Evolutionary conservation across 1,140 invertebrate genomes (phyloP).

Genomic region (Tetramorium simillimum): DNA sequence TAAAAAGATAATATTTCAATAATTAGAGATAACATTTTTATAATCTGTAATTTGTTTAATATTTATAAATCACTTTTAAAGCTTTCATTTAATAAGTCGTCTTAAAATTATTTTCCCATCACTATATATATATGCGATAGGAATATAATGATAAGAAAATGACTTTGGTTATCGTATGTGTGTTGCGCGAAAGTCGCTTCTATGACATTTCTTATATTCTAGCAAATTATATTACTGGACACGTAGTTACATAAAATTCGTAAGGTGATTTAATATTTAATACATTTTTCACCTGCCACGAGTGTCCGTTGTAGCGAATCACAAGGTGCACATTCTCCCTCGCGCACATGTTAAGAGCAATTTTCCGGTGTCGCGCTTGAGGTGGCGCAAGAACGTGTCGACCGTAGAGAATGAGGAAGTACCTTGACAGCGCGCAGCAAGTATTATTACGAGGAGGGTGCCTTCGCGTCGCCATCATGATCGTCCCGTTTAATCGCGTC

Average conservation of each 20-base stretch:
- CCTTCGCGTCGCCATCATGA: not conserved
- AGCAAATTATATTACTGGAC: not conserved
- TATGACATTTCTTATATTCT: not conserved
- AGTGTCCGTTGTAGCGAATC: not conserved
- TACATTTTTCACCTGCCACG: constrained; percentile 29
- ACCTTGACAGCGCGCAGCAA: not conserved
- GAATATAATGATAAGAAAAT: too few species aligned
- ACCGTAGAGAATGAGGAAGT: not conserved
- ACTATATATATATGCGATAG: too few species aligned
- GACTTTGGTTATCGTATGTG: too few species aligned
- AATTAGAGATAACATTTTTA: too few species aligned
- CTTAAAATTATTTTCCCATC: too few species aligned
- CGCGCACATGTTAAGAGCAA: constrained; percentile 16
- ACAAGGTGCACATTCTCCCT: constrained; percentile 10
- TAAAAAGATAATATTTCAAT: too few species aligned
- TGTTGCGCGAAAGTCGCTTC: not conserved
- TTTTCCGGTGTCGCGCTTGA: constrained; percentile 44
- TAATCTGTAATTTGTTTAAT: too few species aligned
- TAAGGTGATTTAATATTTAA: not conserved
- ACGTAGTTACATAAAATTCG: not conserved
- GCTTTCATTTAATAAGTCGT: too few species aligned
- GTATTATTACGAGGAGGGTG: not conserved
- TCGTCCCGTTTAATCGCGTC: not conserved
- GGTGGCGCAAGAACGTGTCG: not conserved
- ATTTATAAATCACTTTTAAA: too few species aligned